Evolutionary conservation across 2,888 invertebrate species (phyloP).

Genomic region (Polydrusus pterygomalis): DNA sequence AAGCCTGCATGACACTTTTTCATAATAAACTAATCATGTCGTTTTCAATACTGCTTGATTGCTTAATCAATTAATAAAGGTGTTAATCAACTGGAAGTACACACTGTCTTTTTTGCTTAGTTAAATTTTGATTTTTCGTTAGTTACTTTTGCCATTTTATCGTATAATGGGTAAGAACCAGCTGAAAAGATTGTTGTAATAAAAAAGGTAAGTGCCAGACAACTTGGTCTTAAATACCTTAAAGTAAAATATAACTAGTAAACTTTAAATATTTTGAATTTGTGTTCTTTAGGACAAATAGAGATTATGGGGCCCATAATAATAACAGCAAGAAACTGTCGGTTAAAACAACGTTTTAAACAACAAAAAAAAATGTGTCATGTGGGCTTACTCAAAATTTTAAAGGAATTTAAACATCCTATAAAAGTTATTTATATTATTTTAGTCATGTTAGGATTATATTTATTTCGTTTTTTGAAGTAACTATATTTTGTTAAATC

Average conservation of each 20-base stretch:
- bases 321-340: neutral
- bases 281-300: no score
- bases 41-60: neutral
- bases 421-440: conserved; percentile 8
- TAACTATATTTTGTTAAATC: conserved; percentile 14
- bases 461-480: conserved; percentile 41
- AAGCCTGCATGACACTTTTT: conserved; percentile 20
- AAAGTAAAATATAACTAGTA: no score
- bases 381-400: conserved; percentile 20
- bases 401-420: neutral
- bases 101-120: no score
- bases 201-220: no score
- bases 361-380: conserved; percentile 16
- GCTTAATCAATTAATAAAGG: neutral
- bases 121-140: no score
- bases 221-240: no score
- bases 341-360: neutral
- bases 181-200: no score
- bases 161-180: no score
- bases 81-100: neutral
- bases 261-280: no score
- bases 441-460: conserved; percentile 10
- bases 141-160: no score
- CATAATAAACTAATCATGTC: neutral
- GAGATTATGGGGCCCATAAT: no score